Base-by-base conservation (phyloP, 2,888 invertebrate genomes). In the Beris chalybata region DNA sequence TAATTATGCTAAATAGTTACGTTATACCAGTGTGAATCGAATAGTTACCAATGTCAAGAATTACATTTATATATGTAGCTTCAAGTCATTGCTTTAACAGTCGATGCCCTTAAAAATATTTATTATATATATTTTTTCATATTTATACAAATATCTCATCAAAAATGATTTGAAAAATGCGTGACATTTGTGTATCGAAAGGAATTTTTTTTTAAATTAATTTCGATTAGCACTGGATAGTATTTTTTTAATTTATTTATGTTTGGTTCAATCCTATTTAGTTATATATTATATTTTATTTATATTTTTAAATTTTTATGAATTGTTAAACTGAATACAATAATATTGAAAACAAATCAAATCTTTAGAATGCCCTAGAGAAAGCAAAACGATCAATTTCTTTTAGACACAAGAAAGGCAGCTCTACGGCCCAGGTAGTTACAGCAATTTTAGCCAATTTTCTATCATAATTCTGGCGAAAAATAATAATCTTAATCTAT, bases 371-470 rank as follows among this genome's bases (percentile, higher is more conserved):
- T 75, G 75, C 81, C 73, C 78, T 79, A 73, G 73, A 79, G 72
- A 80, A 79, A 78, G 78, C 80, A 74, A 80, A 80, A 79, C 76
- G 79, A 76, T 77, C 80, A 71, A 77, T 80, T 78, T 80, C 80
- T 71, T 75, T 80, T 73, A 80, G 80, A 76, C 79, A 77, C 78
- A 79, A 78, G 77, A 79, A 77, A 76, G 76, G 79, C 30, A 77
- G 75, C 76, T 79, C 78, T 74, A 75, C 78, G 71, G 79, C 79
- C 72, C 79, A 80, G 80, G 81, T 81, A 81, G 78, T 77, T 66
- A 45, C 9, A 50, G 5, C 12, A 38, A 7, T 38, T 38, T 38
- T 38, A 38, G 38, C 5, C 38, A 22, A 22, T 22, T 22, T 2
- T 22, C 22, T 22, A 22, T 22, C 22, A 22, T 22, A 3, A 22